Evolutionary conservation across 2,888 invertebrate genomes (phyloP).

Genomic region (Laspeyria flexula): DNA sequence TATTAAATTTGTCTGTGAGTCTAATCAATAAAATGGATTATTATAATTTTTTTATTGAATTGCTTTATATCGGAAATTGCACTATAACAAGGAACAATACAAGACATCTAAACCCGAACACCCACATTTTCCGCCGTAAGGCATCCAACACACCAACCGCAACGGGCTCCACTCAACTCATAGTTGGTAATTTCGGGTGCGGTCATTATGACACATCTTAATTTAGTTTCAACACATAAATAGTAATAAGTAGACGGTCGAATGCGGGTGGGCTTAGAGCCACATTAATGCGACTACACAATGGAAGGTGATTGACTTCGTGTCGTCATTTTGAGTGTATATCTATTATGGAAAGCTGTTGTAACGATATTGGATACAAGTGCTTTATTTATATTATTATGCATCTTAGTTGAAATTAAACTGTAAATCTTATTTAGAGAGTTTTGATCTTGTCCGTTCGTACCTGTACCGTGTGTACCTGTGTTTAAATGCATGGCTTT

Average conservation of each 20-base stretch:
- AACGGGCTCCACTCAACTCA: constrained; percentile 49
- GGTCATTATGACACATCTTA: constrained; percentile 84
- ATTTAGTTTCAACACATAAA: constrained; percentile 79
- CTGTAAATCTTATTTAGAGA: neutral
- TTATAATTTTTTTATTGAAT: too few species aligned
- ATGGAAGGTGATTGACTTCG: constrained; percentile 41
- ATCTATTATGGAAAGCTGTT: constrained; percentile 15
- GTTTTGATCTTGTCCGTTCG: too few species aligned
- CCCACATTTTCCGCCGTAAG: too few species aligned
- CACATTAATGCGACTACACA: constrained; percentile 27
- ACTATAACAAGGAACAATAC: too few species aligned
- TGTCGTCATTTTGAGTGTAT: constrained; percentile 26
- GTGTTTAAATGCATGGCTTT: too few species aligned
- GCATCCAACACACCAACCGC: constrained; percentile 42
- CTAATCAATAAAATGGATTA: too few species aligned
- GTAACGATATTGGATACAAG: constrained; percentile 10
- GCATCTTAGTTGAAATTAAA: neutral
- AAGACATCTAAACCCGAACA: too few species aligned
- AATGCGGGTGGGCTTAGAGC: constrained; percentile 73
- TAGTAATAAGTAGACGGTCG: constrained; percentile 68
- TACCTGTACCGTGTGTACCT: too few species aligned
- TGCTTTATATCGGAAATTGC: too few species aligned
- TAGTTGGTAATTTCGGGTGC: constrained; percentile 69
- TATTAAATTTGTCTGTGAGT: too few species aligned
- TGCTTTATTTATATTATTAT: neutral